Evolutionary conservation across 2,797 vertebrate species (phyloP).

Genomic region (Sparidentex hasta): DNA sequence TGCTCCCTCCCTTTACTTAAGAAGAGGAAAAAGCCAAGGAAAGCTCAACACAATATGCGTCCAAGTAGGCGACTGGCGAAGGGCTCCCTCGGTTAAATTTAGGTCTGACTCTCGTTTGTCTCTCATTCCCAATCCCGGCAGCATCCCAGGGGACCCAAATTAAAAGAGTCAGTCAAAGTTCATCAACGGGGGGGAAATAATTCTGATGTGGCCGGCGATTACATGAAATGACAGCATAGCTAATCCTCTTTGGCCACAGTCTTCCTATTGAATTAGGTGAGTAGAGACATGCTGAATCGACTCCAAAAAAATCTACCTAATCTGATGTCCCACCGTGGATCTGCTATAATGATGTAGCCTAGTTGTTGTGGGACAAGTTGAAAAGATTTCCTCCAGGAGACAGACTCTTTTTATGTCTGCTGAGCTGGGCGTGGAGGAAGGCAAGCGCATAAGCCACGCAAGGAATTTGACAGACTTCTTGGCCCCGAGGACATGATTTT

Average conservation of each 20-base stretch:
- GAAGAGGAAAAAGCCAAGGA: background rate
- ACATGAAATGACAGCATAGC: conserved; percentile 69
- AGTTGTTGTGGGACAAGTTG: conserved; percentile 30
- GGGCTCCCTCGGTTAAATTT: conserved; percentile 39
- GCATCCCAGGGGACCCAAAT: conserved; percentile 61
- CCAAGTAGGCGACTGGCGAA: conserved; percentile 29
- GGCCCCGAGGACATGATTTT: conserved; percentile 59
- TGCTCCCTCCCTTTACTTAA: background rate
- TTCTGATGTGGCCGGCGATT: conserved; percentile 66
- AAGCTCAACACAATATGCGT: conserved; percentile 12
- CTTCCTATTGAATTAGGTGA: conserved; percentile 47
- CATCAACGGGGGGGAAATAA: conserved; percentile 56
- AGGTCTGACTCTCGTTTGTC: conserved; percentile 41
- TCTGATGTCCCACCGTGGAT: conserved; percentile 40
- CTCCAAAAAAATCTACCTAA: conserved; percentile 59
- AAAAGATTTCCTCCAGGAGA: conserved; percentile 51
- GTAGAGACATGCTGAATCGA: conserved; percentile 35
- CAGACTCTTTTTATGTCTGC: conserved; percentile 13
- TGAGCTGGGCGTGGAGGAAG: conserved; percentile 49
- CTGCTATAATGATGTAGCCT: conserved; percentile 19
- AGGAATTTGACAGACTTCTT: conserved; percentile 69
- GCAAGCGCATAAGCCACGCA: conserved; percentile 26
- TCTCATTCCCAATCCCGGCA: conserved; percentile 41
- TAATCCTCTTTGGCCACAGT: conserved; percentile 70
- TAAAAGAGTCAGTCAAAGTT: conserved; percentile 70